Conservation (phyloP, 2,888 invertebrate genomes). For the Ormyrus thymus region DNA sequence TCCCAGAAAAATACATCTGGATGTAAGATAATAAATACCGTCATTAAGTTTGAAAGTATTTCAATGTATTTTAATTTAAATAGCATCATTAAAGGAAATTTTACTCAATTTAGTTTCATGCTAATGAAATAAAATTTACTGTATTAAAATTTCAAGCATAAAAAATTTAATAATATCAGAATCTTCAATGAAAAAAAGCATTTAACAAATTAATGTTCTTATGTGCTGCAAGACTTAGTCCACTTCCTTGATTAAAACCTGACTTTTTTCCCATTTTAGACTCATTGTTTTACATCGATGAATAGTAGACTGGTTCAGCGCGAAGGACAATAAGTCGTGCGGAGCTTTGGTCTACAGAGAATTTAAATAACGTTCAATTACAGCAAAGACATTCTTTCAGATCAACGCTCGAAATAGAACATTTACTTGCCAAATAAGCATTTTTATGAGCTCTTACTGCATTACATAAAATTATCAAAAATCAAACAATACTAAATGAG, state of each 20-base stretch:
- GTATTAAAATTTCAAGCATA: background rate
- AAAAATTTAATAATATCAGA: background rate
- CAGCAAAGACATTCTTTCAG: background rate
- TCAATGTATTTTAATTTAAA: too few relatives aligned
- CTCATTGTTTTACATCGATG: background rate
- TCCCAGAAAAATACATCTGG: too few relatives aligned
- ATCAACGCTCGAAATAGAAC: background rate
- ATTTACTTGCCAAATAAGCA: too few relatives aligned
- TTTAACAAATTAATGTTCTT: background rate
- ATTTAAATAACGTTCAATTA: constrained; percentile 12
- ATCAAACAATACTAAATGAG: too few relatives aligned
- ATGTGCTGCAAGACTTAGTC: background rate
- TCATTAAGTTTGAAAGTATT: too few relatives aligned
- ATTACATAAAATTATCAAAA: too few relatives aligned
- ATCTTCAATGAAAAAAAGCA: background rate
- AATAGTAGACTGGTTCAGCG: background rate
- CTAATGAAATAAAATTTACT: too few relatives aligned
- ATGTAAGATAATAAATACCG: too few relatives aligned
- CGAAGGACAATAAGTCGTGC: background rate
- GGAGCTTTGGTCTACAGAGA: background rate
- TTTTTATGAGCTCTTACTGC: too few relatives aligned
- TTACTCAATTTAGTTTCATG: too few relatives aligned
- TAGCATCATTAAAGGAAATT: too few relatives aligned
- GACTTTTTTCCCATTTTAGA: background rate
- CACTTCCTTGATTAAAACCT: constrained; percentile 15